Conservation (phyloP, 1,140 invertebrate genomes). For the Tetramorium parvispinum region DNA sequence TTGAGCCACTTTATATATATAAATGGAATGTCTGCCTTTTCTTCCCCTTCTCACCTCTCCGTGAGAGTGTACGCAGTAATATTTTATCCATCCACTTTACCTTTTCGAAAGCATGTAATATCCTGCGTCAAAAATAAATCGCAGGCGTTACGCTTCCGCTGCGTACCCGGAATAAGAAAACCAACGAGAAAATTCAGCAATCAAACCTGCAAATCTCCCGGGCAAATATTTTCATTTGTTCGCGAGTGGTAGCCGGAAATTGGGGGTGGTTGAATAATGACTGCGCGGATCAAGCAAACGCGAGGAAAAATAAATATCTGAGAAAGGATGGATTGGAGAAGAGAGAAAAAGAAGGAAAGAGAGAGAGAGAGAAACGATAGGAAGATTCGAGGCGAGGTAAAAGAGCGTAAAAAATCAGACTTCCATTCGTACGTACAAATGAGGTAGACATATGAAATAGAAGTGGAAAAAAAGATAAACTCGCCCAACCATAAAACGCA, state of each 20-base stretch:
- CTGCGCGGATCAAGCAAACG: conserved; percentile 52
- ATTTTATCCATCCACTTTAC: conserved; percentile 46
- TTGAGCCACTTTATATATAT: conserved; percentile 36
- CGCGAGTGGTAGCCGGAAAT: conserved; percentile 49
- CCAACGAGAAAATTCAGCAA: conserved; percentile 42
- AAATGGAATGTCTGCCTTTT: conserved; percentile 40
- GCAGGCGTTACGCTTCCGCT: conserved; percentile 27
- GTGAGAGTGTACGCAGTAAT: conserved; percentile 27
- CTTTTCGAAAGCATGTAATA: conserved; percentile 43
- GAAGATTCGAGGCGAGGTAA: conserved; percentile 21
- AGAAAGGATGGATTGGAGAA: neutral
- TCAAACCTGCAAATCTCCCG: conserved; percentile 47
- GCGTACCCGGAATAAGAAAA: conserved; percentile 16
- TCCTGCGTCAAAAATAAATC: conserved; percentile 51
- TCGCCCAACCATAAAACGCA: conserved; percentile 18
- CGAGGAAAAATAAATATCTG: conserved; percentile 49
- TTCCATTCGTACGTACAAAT: conserved; percentile 40
- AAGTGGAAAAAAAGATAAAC: conserved; percentile 4
- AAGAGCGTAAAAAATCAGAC: conserved; percentile 43
- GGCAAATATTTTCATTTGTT: conserved; percentile 40
- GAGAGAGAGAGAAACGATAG: neutral
- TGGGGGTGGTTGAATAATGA: conserved; percentile 65
- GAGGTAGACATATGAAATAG: conserved; percentile 17
- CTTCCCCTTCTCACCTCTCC: neutral
- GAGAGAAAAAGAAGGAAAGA: neutral